Percentiles rank a stretch among this genome's conserved stretches.
These are phyloP conservation scores for Drosophila leontia DNA, from an alignment of 1,140 invertebrate species.

Conservation along the genomic window DNA sequence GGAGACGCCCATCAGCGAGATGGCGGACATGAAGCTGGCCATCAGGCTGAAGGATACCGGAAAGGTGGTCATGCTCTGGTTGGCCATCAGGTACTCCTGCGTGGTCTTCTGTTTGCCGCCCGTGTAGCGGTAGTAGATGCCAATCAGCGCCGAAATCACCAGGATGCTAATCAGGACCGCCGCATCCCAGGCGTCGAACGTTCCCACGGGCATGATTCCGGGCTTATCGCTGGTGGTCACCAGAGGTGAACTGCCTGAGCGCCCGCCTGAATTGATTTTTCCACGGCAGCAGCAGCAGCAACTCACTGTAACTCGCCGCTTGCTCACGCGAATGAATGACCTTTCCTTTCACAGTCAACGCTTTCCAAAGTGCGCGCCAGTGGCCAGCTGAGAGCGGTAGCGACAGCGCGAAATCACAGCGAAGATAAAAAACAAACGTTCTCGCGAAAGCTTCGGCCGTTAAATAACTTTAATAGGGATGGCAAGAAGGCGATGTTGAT, in stretches of 20 bases:
- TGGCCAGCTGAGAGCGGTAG: constrained; percentile 16
- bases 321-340: constrained; percentile 60
- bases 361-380: constrained; percentile 50
- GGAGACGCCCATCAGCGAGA: constrained; percentile 94
- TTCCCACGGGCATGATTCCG: constrained; percentile 57
- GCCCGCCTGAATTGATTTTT: constrained; percentile 71
- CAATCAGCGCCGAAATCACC: constrained; percentile 89
- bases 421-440: constrained; percentile 14
- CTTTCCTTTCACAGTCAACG: constrained; percentile 59
- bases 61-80: constrained; percentile 86
- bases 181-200: constrained; percentile 87
- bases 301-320: constrained; percentile 23
- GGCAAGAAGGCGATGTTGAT: background rate
- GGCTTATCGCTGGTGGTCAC: constrained; percentile 12
- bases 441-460: constrained; percentile 27
- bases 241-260: constrained; percentile 3
- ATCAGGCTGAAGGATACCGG: constrained; percentile 95
- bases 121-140: constrained; percentile 93
- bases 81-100: constrained; percentile 84
- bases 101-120: constrained; percentile 95
- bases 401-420: constrained; percentile 38
- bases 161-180: constrained; percentile 88
- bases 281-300: constrained; percentile 9
- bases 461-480: constrained; percentile 23
- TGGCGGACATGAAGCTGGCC: constrained; percentile 98